Evolutionary conservation across 2,797 vertebrate species (phyloP).

Genomic region (Cyprinodon diabolis): DNA sequence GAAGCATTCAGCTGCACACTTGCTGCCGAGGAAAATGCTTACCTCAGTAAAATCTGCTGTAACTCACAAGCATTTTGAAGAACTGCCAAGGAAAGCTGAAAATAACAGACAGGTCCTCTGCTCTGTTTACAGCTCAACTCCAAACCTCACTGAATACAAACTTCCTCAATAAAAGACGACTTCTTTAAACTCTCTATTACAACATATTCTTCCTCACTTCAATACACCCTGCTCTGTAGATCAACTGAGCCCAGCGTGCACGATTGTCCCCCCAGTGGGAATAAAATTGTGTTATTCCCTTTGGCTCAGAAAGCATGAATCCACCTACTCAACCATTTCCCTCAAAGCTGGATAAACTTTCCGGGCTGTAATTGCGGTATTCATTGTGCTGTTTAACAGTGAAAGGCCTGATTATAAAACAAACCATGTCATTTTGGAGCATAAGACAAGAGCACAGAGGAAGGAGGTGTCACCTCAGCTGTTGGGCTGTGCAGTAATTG

Average conservation of each 20-base stretch:
- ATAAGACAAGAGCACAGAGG: slow-evolving; percentile 61
- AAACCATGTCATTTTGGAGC: slow-evolving; percentile 72
- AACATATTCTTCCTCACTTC: slow-evolving; percentile 33
- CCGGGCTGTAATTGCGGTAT: slow-evolving; percentile 70
- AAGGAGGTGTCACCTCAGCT: slow-evolving; percentile 69
- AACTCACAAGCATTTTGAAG: slow-evolving; percentile 39
- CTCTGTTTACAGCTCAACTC: slow-evolving; percentile 51
- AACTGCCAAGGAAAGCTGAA: slow-evolving; percentile 42
- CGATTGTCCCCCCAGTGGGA: slow-evolving; percentile 31
- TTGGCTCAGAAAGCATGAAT: slow-evolving; percentile 35
- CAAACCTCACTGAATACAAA: slow-evolving; percentile 31
- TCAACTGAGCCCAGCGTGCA: slow-evolving; percentile 41
- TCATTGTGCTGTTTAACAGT: slow-evolving; percentile 69
- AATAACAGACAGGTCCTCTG: slow-evolving; percentile 34
- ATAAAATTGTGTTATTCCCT: slow-evolving; percentile 42
- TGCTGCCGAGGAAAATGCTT: slow-evolving; percentile 51
- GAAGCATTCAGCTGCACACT: slow-evolving; percentile 50
- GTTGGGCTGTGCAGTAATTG: slow-evolving; percentile 75
- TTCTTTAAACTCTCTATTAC: slow-evolving; percentile 36
- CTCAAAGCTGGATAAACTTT: slow-evolving; percentile 58
- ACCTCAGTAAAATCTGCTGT: slow-evolving; percentile 40
- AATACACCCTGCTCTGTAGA: slow-evolving; percentile 30
- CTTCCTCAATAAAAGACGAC: slow-evolving; percentile 37
- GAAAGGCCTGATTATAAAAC: slow-evolving; percentile 71
- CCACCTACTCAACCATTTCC: slow-evolving; percentile 53